Base-by-base conservation (phyloP, 1,140 invertebrate species). In the Drepana arcuata region DNA sequence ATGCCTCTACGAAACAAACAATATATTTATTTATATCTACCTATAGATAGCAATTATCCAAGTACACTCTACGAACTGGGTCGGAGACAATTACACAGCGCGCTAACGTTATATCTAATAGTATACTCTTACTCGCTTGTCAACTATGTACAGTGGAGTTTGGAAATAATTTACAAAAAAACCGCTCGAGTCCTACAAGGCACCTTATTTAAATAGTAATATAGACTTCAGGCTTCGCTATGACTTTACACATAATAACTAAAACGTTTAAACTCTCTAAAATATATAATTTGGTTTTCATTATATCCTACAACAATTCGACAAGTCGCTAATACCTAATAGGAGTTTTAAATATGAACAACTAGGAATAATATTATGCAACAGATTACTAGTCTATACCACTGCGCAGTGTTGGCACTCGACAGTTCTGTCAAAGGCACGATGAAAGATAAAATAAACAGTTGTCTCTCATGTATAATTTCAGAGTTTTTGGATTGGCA, bases 221-320 rank as follows among this genome's bases (percentile, higher is more conserved):
- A 67, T 71, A 71, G 65, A 72, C 59, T 72, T 74, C 68, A 78
- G 70, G 73, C 73, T 73, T 78, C 67, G 61, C 67, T 77, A 73
- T 77, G 74, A 81, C 74, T 79, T 77, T 77, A 77, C 72, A 79
- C 66, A n/a, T n/a, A 73, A 68, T 71, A 74, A 73, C 71, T 82
- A 78, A 73, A 75, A 59, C 54, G 60, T 73, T 70, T 79, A 73
- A 78, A 78, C 78, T 78, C 73, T 79, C 72, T 82, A 82, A 75
- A 78, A 82, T 78, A 78, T 82, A 80, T 80, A 80, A 77, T 82
- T 82, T 82, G 78, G 78, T 82, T 71, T 75, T 77, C 70, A 78
- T 72, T 74, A 79, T 57, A 70, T 67, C 65, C 70, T 82, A 82
- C 66, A 78, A 78, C 73, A 80, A 79, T n/a, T 74, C 55, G 65